Evolutionary conservation across 2,797 vertebrate species (phyloP), one percentile per base, ranked within the genome.

Genomic region (Babyrousa celebensis): DNA sequence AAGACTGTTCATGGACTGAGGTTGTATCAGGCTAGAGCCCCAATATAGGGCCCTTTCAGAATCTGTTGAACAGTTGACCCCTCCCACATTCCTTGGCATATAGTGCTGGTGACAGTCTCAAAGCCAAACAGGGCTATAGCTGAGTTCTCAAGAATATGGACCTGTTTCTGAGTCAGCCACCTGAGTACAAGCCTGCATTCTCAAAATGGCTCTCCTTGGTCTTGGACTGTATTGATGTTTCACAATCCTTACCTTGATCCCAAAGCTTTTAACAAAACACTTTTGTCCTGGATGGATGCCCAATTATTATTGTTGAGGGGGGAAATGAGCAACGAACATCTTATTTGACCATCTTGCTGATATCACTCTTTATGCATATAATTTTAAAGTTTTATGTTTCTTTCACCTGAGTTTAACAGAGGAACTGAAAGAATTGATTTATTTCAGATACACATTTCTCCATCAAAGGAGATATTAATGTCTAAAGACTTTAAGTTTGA

Each of bases 401-500:
- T 72, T 89, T 89, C 67, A 18, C 68, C 75, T 58, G 60, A 75
- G 5, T 83, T 94, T 83, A 67, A 89, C 29, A 63, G 65, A 48
- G 32, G 79, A 17, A 48, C 52, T 29, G n/a, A 89, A 60, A 20
- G 12, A 83, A 68, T 32, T 58, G 60, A 83, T 58, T 54, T 82
- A 54, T 8, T 83, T 94, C 23, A 68, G 32, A 27, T 36, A 68
- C 75, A 29, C n/a, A 52, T 67, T 84, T 68, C 63, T 54, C 68
- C 43, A 68, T 68, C 63, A 54, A 20, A 25, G 32, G 12, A 29
- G 36, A 74, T 3, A 74, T 43, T 56, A 65, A 18, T 67, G 48
- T 48, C n/a, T 89, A 67, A 83, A 52, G 7, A 8, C 62, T 77
- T 94, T 60, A 77, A 60, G 23, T 48, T 60, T 11, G 23, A 85